Evolutionary conservation across 1,140 invertebrate species (phyloP), one percentile per base, ranked within the genome.

Genomic region (Bombus fervidus): DNA sequence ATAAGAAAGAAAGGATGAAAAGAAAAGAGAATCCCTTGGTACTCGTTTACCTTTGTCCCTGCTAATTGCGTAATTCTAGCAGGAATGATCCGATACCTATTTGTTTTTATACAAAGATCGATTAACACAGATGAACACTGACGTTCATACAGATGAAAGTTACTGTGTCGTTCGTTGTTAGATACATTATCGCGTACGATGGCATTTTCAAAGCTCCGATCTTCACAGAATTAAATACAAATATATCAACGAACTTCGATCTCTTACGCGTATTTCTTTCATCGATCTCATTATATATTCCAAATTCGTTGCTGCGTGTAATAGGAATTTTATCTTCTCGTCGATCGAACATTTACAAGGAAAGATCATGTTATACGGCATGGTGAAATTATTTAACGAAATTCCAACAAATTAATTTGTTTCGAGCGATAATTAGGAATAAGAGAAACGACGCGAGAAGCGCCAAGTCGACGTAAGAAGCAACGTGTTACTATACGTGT

Each of bases 401-500:
- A n/a, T 72, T 39, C 28, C 25, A 15, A 53, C 47, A 6, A 18
- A 53, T 53, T 53, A 53, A 53, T 53, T 53, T 0, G 18, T 22
- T 53, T 22, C 47, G 18, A 1, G 22, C 68, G 34, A 37, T 37
- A 69, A 69, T 69, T 25, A 39, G 28, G 59, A n/a, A 69, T 12
- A 12, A 37, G 2, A 39, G 10, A n/a, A 59, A 59, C 1, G n/a
- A 66, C 15, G 28, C 9, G 34, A 62, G 64, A 39, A 25, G 3
- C 18, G 10, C 37, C 1, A 15, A 77, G 57, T 43, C 34, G 39
- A 76, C 62, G 34, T 12, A 34, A 75, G 28, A 64, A 28, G 37
- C 57, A 77, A 28, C 39, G 41, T 66, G 76, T 78, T n/a, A 43
- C 39, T 37, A 68, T 78, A 43, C 39, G n/a, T 28, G 77, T 68